These are phyloP conservation scores for Lemur catta DNA, from an alignment of 2,797 vertebrate genomes.

Conservation along the genomic window DNA sequence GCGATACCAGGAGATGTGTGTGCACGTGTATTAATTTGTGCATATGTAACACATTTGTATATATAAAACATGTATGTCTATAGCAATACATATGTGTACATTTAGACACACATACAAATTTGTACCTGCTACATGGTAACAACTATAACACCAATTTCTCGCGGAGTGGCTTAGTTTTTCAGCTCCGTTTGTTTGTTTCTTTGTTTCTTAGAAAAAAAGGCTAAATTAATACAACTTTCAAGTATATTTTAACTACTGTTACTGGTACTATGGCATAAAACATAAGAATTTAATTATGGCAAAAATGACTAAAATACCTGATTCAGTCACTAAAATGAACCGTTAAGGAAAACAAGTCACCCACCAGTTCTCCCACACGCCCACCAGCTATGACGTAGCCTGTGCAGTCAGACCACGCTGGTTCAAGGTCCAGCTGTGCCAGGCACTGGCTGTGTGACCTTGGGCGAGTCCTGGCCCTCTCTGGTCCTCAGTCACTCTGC, in stretches of 20 bases:
- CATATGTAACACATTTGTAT: rapidly evolving
- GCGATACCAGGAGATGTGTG: background rate
- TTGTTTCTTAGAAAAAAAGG: background rate
- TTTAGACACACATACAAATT: background rate
- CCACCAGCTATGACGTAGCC: background rate
- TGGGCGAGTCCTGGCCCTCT: background rate
- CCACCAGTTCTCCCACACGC: rapidly evolving
- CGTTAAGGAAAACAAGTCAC: background rate
- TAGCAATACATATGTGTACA: no score
- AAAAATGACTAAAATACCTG: background rate
- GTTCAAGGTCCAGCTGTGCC: no score
- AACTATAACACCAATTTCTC: background rate
- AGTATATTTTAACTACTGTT: background rate
- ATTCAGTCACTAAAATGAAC: background rate
- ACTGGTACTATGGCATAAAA: background rate
- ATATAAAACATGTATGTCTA: background rate
- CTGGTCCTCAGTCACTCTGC: background rate
- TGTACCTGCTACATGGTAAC: background rate
- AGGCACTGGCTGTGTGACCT: rapidly evolving
- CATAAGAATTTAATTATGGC: background rate
- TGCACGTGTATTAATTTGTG: background rate
- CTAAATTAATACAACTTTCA: background rate
- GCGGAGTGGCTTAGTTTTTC: background rate
- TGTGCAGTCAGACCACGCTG: no score
- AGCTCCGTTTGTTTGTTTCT: background rate